A percentile compares a stretch with the other conserved stretches of the same genome.
Evolutionary conservation across 2,113 vertebrate genomes (phyloP).

Genomic region (Spilogale gracilis): DNA sequence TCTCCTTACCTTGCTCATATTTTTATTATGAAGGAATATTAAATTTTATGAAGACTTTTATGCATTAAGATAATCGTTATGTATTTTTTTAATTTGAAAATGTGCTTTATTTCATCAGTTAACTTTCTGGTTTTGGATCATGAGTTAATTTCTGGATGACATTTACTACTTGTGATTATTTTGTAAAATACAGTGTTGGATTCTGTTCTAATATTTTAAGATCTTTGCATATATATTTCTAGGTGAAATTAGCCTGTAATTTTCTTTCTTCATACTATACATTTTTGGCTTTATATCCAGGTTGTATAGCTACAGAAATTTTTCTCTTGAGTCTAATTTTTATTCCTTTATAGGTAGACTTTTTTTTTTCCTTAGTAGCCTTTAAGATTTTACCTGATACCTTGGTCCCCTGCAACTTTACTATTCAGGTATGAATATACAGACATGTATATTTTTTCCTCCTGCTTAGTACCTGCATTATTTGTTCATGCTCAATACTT

Average conservation of each 20-base stretch:
- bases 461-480: neutral
- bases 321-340: conserved; percentile 27
- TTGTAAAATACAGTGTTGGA: neutral
- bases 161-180: neutral
- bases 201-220: conserved; percentile 48
- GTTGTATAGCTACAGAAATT: conserved; percentile 19
- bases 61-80: neutral
- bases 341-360: conserved; percentile 4
- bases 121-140: conserved; percentile 37
- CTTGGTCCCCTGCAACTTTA: neutral
- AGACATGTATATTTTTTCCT: neutral
- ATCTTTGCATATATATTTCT: conserved; percentile 11
- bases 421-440: neutral
- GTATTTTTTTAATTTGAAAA: conserved; percentile 16
- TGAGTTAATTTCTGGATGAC: conserved; percentile 25
- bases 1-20: neutral
- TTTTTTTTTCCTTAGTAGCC: neutral
- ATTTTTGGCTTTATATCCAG: conserved; percentile 4
- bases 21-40: conserved; percentile 23
- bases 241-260: conserved; percentile 5
- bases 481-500: neutral
- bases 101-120: conserved; percentile 15
- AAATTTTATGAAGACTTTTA: conserved; percentile 12
- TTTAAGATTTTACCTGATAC: conserved; percentile 38
- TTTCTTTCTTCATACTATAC: conserved; percentile 52